Evolutionary conservation across 1,140 invertebrate genomes (phyloP).

Genomic region (Caerostris extrusa): DNA sequence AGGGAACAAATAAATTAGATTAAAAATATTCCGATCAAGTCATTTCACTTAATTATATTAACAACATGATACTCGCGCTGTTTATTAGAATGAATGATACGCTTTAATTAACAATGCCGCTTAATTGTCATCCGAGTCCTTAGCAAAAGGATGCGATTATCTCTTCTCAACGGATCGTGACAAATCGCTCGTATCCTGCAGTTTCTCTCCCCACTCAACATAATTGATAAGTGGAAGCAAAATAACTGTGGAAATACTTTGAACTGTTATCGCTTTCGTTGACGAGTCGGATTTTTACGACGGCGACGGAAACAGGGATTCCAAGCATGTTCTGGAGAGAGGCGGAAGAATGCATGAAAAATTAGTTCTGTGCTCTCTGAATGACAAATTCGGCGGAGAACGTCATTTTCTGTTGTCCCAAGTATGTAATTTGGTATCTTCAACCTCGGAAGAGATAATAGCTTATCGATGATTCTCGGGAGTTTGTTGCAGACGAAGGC

Average conservation of each 20-base stretch:
- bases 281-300: conserved; percentile 11
- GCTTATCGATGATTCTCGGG: conserved; percentile 42
- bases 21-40: neutral
- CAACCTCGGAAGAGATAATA: conserved; percentile 45
- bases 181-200: conserved; percentile 19
- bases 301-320: neutral
- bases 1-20: too few species aligned
- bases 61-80: neutral
- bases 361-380: conserved; percentile 4
- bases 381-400: conserved; percentile 3
- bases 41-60: neutral
- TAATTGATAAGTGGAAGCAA: conserved; percentile 41
- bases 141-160: conserved; percentile 17
- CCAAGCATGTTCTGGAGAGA: neutral
- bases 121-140: conserved; percentile 53
- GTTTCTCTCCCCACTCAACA: neutral
- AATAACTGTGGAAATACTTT: conserved; percentile 37
- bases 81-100: conserved; percentile 6
- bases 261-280: conserved; percentile 33
- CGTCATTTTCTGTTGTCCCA: conserved; percentile 12
- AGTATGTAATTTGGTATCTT: conserved; percentile 43
- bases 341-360: neutral
- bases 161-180: neutral
- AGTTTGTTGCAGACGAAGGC: conserved; percentile 5
- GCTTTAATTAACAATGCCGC: conserved; percentile 48